Evolutionary conservation across 2,888 invertebrate genomes (phyloP), one percentile per base, ranked within the genome.

Genomic region (Tuta absoluta): DNA sequence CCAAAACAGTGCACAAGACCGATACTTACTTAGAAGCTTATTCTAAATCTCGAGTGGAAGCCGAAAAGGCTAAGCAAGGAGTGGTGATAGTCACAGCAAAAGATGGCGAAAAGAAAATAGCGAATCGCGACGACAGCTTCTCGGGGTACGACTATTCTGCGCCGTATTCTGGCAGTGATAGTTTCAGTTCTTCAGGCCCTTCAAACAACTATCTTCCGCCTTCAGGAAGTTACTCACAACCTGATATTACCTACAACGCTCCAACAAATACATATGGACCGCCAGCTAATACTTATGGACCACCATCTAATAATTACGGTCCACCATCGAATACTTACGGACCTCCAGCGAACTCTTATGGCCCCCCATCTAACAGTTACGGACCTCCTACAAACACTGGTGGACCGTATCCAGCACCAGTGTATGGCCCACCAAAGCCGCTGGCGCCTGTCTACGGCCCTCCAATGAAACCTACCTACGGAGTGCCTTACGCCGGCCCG

Each of bases 21-120:
- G 95, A 95, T 78, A 93, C 94, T 2, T 95, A 95, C 73, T 80
- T 95, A 70, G 93, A 94, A 51, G 95, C 95, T 1, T 93, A 94
- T 72, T 92, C 93, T 7, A 93, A 94, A 72, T 93, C 94, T 21
- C 80, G 75, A 78, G 89, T 80, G 75, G 91, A 81, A 82, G 92
- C 84, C 71, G 92, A 84, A 78, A 89, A 85, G 75, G 86, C 87
- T 64, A 88, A 86, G 69, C 85, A 87, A 78, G 87, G 84, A 68
- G 91, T 85, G 61, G 80, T 86, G 68, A 92, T 88, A 75, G 80
- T 87, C 76, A 92, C 87, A 33, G 90, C 86, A 21, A 90, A 90
- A 69, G 90, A 90, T 67, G 89, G 87, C n/a, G 91, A 88, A 71
- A 91, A 88, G 71, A 87, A 87, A 74, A 87, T 91, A 65, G 70